These are phyloP conservation scores for Eupithecia dodoneata DNA, from an alignment of 2,888 invertebrate species.

Conservation along the genomic window DNA sequence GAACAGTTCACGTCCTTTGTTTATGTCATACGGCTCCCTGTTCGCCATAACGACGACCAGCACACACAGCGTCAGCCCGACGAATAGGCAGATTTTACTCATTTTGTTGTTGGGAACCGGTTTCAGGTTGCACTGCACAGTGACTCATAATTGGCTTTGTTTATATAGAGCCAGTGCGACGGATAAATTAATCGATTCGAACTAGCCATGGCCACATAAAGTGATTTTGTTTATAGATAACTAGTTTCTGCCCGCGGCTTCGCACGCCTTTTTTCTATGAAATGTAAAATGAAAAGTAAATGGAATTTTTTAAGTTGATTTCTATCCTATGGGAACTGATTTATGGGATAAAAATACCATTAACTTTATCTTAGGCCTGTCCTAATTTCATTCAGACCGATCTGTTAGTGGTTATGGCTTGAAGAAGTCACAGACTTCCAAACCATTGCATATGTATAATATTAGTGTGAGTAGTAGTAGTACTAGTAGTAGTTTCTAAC, in stretches of 20 bases:
- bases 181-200: background rate
- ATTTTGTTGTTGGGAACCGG: background rate
- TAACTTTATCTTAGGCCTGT: no score
- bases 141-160: background rate
- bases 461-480: no score
- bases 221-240: background rate
- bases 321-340: background rate
- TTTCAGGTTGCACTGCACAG: background rate
- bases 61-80: background rate
- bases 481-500: no score
- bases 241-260: background rate
- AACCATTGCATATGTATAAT: no score
- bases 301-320: background rate
- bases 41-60: background rate
- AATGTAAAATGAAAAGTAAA: no score
- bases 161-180: background rate
- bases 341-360: background rate
- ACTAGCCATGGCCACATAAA: background rate
- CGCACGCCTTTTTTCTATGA: background rate
- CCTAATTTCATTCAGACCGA: no score
- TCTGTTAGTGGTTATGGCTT: no score
- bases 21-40: constrained; percentile 24
- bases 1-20: constrained; percentile 47
- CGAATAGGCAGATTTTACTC: background rate
- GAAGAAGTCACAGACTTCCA: no score